Percentiles rank a stretch among this genome's conserved stretches.
Evolutionary conservation across 2,797 vertebrate species (phyloP).

Genomic region (Danio choprae): DNA sequence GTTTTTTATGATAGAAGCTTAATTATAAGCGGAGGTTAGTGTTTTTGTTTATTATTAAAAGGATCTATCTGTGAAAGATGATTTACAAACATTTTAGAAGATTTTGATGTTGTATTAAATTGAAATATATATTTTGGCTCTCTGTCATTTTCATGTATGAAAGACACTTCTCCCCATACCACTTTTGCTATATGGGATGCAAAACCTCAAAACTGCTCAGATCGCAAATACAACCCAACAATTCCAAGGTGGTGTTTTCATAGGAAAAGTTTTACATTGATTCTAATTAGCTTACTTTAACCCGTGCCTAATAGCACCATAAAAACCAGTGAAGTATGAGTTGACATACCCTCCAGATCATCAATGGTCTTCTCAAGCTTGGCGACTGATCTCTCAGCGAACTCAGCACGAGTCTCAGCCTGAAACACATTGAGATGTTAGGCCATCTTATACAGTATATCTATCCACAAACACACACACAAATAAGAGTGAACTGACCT

Average conservation of each 20-base stretch:
- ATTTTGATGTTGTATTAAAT: no score
- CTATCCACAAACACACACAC: background rate
- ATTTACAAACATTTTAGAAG: no score
- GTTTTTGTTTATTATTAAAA: no score
- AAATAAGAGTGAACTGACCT: slow-evolving; percentile 78
- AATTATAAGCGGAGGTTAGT: no score
- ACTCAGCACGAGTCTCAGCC: slow-evolving; percentile 99
- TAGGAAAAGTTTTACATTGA: background rate
- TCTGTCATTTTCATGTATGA: no score
- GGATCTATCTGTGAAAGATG: no score
- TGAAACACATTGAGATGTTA: slow-evolving; percentile 67
- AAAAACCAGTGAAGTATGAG: slow-evolving; percentile 36
- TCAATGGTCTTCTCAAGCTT: slow-evolving; percentile 99
- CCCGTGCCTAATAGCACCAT: background rate
- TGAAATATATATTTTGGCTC: no score
- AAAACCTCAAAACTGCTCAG: no score
- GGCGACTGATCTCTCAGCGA: slow-evolving; percentile 97
- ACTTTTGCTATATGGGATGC: no score
- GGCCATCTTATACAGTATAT: background rate
- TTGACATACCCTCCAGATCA: slow-evolving; percentile 94
- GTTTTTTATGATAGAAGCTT: no score
- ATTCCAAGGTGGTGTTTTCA: background rate
- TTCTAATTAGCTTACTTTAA: background rate
- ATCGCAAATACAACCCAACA: background rate
- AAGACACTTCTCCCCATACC: no score